A percentile compares a stretch with the other conserved stretches of the same genome.
Conservation (phyloP, 2,888 invertebrate genomes). For the Eilema caniola region DNA sequence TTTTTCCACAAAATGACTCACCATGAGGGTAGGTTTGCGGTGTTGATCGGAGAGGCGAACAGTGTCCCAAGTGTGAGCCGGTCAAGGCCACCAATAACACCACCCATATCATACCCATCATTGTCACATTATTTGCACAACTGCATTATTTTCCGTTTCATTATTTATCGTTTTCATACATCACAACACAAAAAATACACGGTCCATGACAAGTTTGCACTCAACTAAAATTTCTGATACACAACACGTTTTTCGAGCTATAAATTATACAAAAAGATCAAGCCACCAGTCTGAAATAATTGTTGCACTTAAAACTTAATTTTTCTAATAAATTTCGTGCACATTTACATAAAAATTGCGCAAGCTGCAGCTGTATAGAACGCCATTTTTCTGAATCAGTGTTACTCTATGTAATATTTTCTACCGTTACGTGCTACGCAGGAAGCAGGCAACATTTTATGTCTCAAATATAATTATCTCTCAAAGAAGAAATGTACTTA, state of each 20-base stretch:
- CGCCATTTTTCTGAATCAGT: constrained; percentile 81
- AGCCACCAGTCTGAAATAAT: constrained; percentile 64
- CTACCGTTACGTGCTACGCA: constrained; percentile 17
- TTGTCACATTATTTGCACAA: constrained; percentile 84
- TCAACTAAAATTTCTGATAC: constrained; percentile 63
- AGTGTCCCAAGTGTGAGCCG: constrained; percentile 76
- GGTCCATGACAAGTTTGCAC: constrained; percentile 81
- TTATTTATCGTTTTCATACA: constrained; percentile 82
- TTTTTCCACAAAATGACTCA: constrained; percentile 70
- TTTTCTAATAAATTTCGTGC: constrained; percentile 73
- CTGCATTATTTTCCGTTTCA: constrained; percentile 82
- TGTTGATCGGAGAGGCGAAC: constrained; percentile 80
- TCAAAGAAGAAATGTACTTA: too few relatives aligned
- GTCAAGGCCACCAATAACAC: constrained; percentile 82
- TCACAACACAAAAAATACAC: constrained; percentile 84
- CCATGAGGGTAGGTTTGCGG: constrained; percentile 83
- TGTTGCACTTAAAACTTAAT: constrained; percentile 68
- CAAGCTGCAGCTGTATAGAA: constrained; percentile 85
- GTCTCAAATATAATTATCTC: neutral
- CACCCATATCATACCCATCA: constrained; percentile 82
- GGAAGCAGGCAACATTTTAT: constrained; percentile 37
- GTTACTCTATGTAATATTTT: constrained; percentile 54
- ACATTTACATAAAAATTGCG: constrained; percentile 86
- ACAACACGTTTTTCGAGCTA: constrained; percentile 64
- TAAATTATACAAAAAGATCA: constrained; percentile 66